Evolutionary conservation across 2,888 invertebrate genomes (phyloP), one percentile per base, ranked within the genome.

Genomic region (Pseudococcus longispinus): DNA sequence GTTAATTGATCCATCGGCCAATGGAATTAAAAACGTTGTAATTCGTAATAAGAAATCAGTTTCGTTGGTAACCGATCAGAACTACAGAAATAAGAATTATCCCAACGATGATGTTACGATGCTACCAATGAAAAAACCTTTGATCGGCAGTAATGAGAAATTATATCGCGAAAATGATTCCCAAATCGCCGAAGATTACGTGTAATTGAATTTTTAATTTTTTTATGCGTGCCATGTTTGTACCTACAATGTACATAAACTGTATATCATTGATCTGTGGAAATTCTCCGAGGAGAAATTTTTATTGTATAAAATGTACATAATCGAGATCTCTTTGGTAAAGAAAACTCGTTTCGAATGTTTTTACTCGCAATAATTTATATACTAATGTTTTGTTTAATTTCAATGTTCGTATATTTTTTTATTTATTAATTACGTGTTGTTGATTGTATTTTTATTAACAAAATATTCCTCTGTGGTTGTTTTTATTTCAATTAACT

Each of bases 101-200:
- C 29, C 84, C n/a, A 55, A 55, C n/a, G 37, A 26, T 13, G 86
- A 86, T 26, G 5, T 80, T 18, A 74, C 46, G 15, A 77, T 77
- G 44, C 32, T 29, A n/a, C 44, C 77, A 26, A 80, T 46, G 20
- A 51, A 77, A 37, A 80, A 86, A 86, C 55, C 86, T 44, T 29
- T 86, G 6, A 46, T 86, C 20, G 77, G 77, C 29, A 86, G 46
- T 18, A 37, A 70, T 26, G 77, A 74, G n/a, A 85, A 42, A 15
- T 46, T 74, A 13, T 32, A 80, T 80, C 26, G 86, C 9, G 74
- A 77, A 20, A 77, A 15, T 23, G 80, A 77, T 29, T 44, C n/a
- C n/a, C 77, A 86, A 20, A 77, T 74, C n/a, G 86, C 86, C 9
- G 86, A 86, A 86, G 86, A 86, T 86, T 86, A 80, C 37, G 86